phyloP scores from a whole-genome alignment of 2,888 invertebrate species.

The Norana najaformis region DNA sequence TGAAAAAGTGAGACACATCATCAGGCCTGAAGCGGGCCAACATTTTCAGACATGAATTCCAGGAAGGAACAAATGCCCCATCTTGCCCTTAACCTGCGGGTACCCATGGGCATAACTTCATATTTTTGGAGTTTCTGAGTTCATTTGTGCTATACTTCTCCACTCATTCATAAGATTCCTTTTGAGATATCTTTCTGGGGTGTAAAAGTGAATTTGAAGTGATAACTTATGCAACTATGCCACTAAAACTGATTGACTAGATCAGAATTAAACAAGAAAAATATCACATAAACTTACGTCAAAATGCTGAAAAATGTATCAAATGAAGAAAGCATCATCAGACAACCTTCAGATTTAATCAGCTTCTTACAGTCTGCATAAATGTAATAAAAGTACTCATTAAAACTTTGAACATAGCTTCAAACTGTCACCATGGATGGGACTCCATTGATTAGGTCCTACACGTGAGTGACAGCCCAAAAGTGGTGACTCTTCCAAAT shows the following conservation, averaged over 20 bases:
- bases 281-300: constrained; percentile 48
- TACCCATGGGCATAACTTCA: neutral
- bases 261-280: neutral
- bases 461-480: no score
- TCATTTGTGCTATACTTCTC: neutral
- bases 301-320: constrained; percentile 58
- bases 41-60: neutral
- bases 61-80: neutral
- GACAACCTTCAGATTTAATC: constrained; percentile 49
- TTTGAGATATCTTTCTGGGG: neutral
- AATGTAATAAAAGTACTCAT: no score
- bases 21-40: no score
- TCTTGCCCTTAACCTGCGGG: neutral
- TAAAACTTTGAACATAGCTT: no score
- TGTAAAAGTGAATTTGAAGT: neutral
- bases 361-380: constrained; percentile 51
- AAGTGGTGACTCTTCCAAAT: no score
- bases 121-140: neutral
- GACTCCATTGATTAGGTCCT: no score
- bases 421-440: no score
- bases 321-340: constrained; percentile 52
- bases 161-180: no score
- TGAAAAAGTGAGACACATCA: no score
- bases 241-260: neutral
- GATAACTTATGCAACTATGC: neutral